A percentile compares a stretch with the other conserved stretches of the same genome.
These are phyloP conservation scores for Magallana gigas DNA, from an alignment of 1,140 invertebrate genomes.

Conservation along the genomic window DNA sequence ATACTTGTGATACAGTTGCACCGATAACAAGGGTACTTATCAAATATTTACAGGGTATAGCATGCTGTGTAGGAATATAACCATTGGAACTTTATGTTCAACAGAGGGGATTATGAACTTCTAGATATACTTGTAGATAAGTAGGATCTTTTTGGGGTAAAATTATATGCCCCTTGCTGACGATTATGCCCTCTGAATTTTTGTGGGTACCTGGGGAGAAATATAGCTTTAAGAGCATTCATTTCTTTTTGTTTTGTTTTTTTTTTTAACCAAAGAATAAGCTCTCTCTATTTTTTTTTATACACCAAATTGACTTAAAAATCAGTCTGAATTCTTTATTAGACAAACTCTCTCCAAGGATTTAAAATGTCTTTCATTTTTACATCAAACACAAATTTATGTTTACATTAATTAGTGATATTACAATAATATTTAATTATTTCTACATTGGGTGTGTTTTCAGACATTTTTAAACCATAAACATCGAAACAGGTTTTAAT, in stretches of 20 bases:
- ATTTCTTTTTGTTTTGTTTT: not conserved
- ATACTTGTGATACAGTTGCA: not conserved
- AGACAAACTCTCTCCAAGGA: not conserved
- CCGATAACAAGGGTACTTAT: not conserved
- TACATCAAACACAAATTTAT: slow-evolving; percentile 6
- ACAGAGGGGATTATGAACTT: slow-evolving; percentile 5
- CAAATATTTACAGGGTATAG: slow-evolving; percentile 3
- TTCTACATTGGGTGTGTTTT: slow-evolving; percentile 21
- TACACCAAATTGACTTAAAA: not conserved
- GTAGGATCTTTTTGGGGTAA: not conserved
- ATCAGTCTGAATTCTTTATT: not conserved
- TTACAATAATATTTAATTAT: slow-evolving; percentile 30
- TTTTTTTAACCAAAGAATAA: slow-evolving; percentile 19
- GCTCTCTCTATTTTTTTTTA: not conserved
- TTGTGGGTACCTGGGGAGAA: not conserved
- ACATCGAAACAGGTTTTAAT: not conserved
- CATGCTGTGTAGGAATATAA: not conserved
- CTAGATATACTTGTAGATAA: not conserved
- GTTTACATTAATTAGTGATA: not conserved
- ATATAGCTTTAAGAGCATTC: not conserved
- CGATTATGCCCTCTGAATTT: not conserved
- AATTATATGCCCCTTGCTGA: not conserved
- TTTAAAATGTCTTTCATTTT: slow-evolving; percentile 32
- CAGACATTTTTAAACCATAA: not conserved
- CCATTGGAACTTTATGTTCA: not conserved